Evolutionary conservation across 23 tunicate species (phyloP), one percentile per base, ranked within the genome.

Genomic region (Phallusia fumigata): DNA sequence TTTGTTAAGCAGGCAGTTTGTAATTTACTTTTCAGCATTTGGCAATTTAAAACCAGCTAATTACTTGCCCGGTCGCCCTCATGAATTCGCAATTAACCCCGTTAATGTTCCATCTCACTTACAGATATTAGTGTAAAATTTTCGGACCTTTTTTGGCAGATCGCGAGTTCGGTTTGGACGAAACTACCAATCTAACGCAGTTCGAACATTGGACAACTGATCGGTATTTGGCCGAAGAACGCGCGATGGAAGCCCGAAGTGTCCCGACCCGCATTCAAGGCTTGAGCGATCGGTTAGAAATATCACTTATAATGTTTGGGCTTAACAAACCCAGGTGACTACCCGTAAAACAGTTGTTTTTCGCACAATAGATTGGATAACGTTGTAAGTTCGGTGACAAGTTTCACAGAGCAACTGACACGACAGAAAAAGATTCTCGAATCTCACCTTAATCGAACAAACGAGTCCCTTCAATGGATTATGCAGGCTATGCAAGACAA

Each of bases 121-220:
- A n/a, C n/a, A n/a, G n/a, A n/a, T n/a, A n/a, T n/a, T n/a, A n/a
- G n/a, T n/a, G n/a, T n/a, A n/a, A n/a, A n/a, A n/a, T n/a, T n/a
- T n/a, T n/a, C n/a, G n/a, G n/a, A n/a, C n/a, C n/a, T n/a, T 40
- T 40, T 40, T 40, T 40, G 5, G 47, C 47, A 40, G 47, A 40
- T 40, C 47, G 47, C 47, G 10, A 10, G 5, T 40, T 40, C 10
- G 47, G 10, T 40, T 5, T 3, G 10, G 10, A 40, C 47, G 47
- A 40, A 40, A 40, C 47, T 10, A 40, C 5, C 47, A 40, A 58
- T 16, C 16, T 58, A 24, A 8, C 15, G 3, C 26, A 58, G 47
- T 49, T 64, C 33, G 86, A 83, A 74, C 86, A 83, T 10, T 83
- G 83, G 76, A 85, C 82, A 24, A 85, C 86, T 58, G 86, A 82